phyloP scores from a whole-genome alignment of 2,888 invertebrate species.

The Apocheima hispidaria region DNA sequence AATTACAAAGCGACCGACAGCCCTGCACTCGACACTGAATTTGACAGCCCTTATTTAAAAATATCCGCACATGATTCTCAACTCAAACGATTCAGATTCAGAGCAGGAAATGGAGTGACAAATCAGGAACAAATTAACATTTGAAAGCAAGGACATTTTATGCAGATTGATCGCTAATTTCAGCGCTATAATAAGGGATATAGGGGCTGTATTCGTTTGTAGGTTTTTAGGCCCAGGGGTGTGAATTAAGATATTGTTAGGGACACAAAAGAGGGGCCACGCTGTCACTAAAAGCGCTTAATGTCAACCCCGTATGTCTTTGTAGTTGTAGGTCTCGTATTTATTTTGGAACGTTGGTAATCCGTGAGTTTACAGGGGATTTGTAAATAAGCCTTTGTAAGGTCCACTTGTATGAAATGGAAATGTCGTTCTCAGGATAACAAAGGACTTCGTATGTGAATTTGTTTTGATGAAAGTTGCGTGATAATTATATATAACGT shows the following conservation, averaged over 20 bases:
- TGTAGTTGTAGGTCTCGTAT: slow-evolving; percentile 70
- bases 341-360: slow-evolving; percentile 50
- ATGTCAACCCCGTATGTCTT: slow-evolving; percentile 78
- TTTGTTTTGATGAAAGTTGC: slow-evolving; percentile 16
- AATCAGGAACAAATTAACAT: slow-evolving; percentile 65
- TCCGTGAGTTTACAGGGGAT: slow-evolving; percentile 35
- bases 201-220: slow-evolving; percentile 50
- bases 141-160: slow-evolving; percentile 58
- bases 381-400: slow-evolving; percentile 37
- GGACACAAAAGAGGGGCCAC: slow-evolving; percentile 65
- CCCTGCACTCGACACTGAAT: slow-evolving; percentile 70
- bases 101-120: slow-evolving; percentile 50
- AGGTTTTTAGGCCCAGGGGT: slow-evolving; percentile 69
- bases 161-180: slow-evolving; percentile 38
- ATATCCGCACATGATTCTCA: slow-evolving; percentile 39
- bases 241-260: slow-evolving; percentile 83
- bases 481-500: not conserved
- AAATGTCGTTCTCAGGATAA: slow-evolving; percentile 32
- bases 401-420: slow-evolving; percentile 31
- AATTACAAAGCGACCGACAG: slow-evolving; percentile 80
- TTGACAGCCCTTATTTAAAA: slow-evolving; percentile 71
- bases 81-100: slow-evolving; percentile 42
- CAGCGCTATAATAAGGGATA: slow-evolving; percentile 19
- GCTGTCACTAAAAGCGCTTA: slow-evolving; percentile 68
- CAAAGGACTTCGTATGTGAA: slow-evolving; percentile 19